Base-by-base conservation (phyloP, 2,888 invertebrate species). In the Matsumyia berberina region DNA sequence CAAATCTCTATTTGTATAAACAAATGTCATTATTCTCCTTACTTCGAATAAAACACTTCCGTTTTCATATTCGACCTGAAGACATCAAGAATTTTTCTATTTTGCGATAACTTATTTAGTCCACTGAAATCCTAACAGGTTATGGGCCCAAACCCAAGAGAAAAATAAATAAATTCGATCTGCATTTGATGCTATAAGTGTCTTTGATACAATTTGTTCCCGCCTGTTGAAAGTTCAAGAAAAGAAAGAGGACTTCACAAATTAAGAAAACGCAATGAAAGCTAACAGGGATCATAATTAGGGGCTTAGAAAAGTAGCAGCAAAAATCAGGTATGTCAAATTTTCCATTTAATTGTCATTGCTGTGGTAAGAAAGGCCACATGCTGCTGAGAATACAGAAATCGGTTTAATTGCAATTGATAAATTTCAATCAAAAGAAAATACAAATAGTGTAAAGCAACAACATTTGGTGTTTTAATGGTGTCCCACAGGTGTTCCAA, bases 111-210 rank as follows among this genome's bases (percentile, higher is more conserved):
- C n/a, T n/a, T n/a, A n/a, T n/a, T n/a, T n/a, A n/a, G n/a, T n/a
- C n/a, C n/a, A n/a, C n/a, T n/a, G n/a, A n/a, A n/a, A n/a, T n/a
- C n/a, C n/a, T n/a, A n/a, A n/a, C n/a, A n/a, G n/a, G n/a, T n/a
- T n/a, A n/a, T n/a, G n/a, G n/a, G n/a, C n/a, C n/a, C n/a, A n/a
- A n/a, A n/a, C n/a, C n/a, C n/a, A n/a, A n/a, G 60, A 55, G 9
- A 15, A 15, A 5, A 60, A 66, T 5, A 62, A 67, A 12, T 51
- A 73, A 5, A 39, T 64, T n/a, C 60, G 39, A 62, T 69, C 70
- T 9, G 69, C 58, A 0, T 66, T 67, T 33, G 67, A 73, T 42
- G 67, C 39, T 31, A 19, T 17, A 24, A 37, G 31, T 8, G n/a
- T n/a, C 5, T 49, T 24, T 17, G 19, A 24, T 19, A 2, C 24